phyloP scores from a whole-genome alignment of 2,888 invertebrate genomes.

The Amaurobius ferox region DNA sequence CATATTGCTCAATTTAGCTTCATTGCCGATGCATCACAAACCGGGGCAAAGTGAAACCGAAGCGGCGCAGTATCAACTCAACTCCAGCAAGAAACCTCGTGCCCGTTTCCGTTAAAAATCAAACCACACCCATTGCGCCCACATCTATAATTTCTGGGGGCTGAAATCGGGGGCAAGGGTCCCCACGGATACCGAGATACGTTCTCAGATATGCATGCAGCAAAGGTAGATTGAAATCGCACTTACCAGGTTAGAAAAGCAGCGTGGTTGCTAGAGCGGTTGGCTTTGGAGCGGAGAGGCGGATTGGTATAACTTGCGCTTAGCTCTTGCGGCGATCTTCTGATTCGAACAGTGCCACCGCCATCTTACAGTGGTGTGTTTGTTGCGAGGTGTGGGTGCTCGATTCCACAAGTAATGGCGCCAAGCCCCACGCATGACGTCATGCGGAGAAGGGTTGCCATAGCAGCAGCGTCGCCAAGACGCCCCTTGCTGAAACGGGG shows the following conservation, averaged over 20 bases:
- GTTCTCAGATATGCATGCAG: not conserved
- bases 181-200: not conserved
- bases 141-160: not conserved
- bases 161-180: not conserved
- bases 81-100: slow-evolving; percentile 1
- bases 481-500: not conserved
- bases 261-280: not conserved
- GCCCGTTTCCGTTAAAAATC: not conserved
- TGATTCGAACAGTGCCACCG: slow-evolving; percentile 38
- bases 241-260: slow-evolving; percentile 18
- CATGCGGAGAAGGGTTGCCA: slow-evolving; percentile 21
- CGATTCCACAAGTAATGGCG: slow-evolving; percentile 23
- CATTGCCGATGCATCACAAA: too few species aligned
- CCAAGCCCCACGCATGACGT: slow-evolving; percentile 26
- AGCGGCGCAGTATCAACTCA: not conserved
- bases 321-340: slow-evolving; percentile 28
- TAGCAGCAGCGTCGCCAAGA: slow-evolving; percentile 17
- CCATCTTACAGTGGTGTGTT: slow-evolving; percentile 47
- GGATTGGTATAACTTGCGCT: slow-evolving; percentile 7
- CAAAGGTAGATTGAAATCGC: not conserved
- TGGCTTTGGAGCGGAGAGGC: slow-evolving; percentile 15
- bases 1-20: too few species aligned
- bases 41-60: too few species aligned
- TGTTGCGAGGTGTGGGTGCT: slow-evolving; percentile 50
- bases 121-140: slow-evolving; percentile 3